A percentile compares a stretch with the other conserved stretches of the same genome.
Conservation (phyloP, 2,888 invertebrate species). For the Calephelis perditalis region DNA sequence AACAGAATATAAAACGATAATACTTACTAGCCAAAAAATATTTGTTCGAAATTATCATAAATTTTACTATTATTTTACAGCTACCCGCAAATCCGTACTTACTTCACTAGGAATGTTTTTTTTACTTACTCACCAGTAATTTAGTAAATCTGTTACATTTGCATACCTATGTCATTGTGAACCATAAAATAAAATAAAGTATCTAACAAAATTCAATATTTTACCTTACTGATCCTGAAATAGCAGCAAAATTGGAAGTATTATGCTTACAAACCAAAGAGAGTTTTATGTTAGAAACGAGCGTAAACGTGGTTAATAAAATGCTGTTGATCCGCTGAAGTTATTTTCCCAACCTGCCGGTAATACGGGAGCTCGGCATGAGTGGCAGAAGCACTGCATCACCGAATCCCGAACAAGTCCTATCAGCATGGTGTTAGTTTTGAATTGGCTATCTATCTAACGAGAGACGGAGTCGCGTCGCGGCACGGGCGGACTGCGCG, state of each 20-base stretch:
- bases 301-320: conserved; percentile 44
- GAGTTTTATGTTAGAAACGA: conserved; percentile 48
- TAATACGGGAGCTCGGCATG: conserved; percentile 90
- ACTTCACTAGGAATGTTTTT: too few species aligned
- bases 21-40: not conserved
- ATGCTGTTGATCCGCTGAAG: conserved; percentile 30
- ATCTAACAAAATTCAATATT: not conserved
- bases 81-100: too few species aligned
- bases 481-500: conserved; percentile 79
- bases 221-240: conserved; percentile 6
- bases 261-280: conserved; percentile 34
- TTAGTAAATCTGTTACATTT: too few species aligned
- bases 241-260: conserved; percentile 16
- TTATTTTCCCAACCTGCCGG: conserved; percentile 82
- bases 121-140: too few species aligned
- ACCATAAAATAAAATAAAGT: too few species aligned
- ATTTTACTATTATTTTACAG: too few species aligned
- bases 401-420: conserved; percentile 94
- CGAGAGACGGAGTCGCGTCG: conserved; percentile 67
- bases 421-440: conserved; percentile 85
- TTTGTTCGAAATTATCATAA: not conserved
- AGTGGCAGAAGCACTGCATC: conserved; percentile 95
- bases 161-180: too few species aligned
- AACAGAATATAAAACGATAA: not conserved
- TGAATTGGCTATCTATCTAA: conserved; percentile 73